Evolutionary conservation across 2,888 invertebrate genomes (phyloP).

Genomic region (Temnothorax unifasciatus): DNA sequence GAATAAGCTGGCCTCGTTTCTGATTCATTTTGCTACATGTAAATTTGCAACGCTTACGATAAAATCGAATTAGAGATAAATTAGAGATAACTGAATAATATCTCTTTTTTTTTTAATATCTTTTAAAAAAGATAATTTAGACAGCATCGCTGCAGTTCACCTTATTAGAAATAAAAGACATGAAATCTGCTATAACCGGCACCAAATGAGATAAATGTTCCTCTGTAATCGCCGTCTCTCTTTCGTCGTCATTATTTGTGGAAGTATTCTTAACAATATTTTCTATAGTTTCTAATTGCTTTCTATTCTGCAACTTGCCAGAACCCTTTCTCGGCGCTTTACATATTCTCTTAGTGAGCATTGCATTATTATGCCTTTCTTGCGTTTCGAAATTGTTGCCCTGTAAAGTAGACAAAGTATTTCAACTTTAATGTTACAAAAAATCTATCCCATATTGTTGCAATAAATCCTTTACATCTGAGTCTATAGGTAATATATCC

Average conservation of each 20-base stretch:
- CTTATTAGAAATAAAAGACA: constrained; percentile 78
- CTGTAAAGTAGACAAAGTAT: constrained; percentile 60
- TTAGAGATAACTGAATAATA: background rate
- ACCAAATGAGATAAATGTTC: constrained; percentile 79
- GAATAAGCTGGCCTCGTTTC: constrained; percentile 63
- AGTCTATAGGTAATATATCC: constrained; percentile 80
- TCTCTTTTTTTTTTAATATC: background rate
- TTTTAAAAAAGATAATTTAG: background rate
- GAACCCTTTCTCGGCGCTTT: constrained; percentile 28
- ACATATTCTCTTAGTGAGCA: constrained; percentile 41
- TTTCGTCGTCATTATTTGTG: constrained; percentile 63
- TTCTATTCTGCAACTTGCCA: constrained; percentile 17
- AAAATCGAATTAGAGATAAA: background rate
- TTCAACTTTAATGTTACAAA: constrained; percentile 31
- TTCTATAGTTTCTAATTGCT: constrained; percentile 43
- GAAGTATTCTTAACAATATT: constrained; percentile 47
- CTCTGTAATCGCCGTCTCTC: constrained; percentile 64
- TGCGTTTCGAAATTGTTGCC: constrained; percentile 72
- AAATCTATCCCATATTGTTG: constrained; percentile 18
- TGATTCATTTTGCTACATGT: constrained; percentile 67
- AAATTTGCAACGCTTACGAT: constrained; percentile 26
- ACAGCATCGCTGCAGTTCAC: constrained; percentile 59
- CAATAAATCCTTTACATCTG: constrained; percentile 75
- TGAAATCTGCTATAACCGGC: constrained; percentile 81
- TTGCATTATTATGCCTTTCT: constrained; percentile 58